These are phyloP conservation scores for Chloebia gouldiae DNA, from an alignment of 2,113 vertebrate species.

Conservation along the genomic window DNA sequence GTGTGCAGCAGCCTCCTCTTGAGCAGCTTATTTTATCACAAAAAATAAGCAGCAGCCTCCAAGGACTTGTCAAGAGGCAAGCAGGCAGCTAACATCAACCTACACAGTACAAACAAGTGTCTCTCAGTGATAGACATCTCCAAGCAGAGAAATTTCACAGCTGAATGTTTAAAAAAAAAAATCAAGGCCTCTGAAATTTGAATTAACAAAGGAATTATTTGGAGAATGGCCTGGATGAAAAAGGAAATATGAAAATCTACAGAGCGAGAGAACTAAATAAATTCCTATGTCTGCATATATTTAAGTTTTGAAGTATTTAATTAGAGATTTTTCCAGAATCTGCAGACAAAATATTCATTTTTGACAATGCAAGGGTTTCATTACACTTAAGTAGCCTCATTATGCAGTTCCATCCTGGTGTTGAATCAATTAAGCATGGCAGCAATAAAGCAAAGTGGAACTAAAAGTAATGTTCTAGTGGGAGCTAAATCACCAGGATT, in stretches of 20 bases:
- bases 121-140: neutral
- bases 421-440: constrained; percentile 46
- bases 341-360: neutral
- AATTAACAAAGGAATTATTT: neutral
- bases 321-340: neutral
- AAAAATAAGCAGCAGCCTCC: neutral
- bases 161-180: neutral
- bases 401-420: constrained; percentile 17
- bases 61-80: neutral
- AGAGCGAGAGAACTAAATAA: neutral
- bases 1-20: neutral
- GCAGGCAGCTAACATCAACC: neutral
- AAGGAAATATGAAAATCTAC: neutral
- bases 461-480: constrained; percentile 14
- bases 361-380: neutral
- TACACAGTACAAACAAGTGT: neutral
- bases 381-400: constrained; percentile 36
- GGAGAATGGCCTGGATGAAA: neutral
- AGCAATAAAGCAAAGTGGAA: constrained; percentile 25
- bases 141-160: neutral
- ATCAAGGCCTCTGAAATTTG: neutral
- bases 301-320: neutral
- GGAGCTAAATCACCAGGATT: constrained; percentile 23
- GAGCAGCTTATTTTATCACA: neutral
- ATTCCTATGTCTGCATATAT: neutral